phyloP scores from a whole-genome alignment of 2,113 vertebrate species.

The Psilopsiagon aymara region DNA sequence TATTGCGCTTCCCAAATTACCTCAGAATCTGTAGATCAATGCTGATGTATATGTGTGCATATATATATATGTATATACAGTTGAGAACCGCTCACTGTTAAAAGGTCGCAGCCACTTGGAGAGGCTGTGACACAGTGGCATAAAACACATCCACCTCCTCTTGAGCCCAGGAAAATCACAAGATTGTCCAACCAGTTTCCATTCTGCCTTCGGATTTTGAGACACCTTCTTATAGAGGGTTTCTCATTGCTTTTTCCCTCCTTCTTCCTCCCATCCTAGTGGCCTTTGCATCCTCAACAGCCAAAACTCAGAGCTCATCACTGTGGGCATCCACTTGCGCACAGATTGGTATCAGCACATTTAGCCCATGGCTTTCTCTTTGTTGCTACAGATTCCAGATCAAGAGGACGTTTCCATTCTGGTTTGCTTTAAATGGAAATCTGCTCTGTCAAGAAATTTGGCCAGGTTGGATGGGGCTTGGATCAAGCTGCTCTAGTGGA shows the following conservation, averaged over 20 bases:
- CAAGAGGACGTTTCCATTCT: background rate
- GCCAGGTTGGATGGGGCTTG: background rate
- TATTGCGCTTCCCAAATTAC: conserved; percentile 42
- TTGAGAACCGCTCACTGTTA: background rate
- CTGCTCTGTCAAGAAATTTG: background rate
- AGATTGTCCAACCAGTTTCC: background rate
- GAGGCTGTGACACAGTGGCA: background rate
- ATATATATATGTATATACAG: background rate
- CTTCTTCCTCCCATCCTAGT: background rate
- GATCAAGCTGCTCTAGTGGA: background rate
- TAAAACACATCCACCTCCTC: background rate
- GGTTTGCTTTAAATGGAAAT: background rate
- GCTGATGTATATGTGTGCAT: background rate
- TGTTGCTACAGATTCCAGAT: background rate
- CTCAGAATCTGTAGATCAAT: background rate
- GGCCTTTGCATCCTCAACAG: background rate
- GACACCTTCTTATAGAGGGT: background rate
- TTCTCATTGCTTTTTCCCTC: background rate
- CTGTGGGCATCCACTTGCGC: background rate
- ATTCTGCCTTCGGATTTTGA: background rate
- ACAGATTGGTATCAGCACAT: background rate
- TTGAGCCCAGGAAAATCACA: background rate
- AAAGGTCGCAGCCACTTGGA: background rate
- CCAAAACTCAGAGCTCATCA: background rate
- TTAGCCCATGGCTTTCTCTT: background rate